A percentile compares a stretch with the other conserved stretches of the same genome.
Conservation (phyloP, 1,140 invertebrate species). For the Cardiocondyla obscurior region DNA sequence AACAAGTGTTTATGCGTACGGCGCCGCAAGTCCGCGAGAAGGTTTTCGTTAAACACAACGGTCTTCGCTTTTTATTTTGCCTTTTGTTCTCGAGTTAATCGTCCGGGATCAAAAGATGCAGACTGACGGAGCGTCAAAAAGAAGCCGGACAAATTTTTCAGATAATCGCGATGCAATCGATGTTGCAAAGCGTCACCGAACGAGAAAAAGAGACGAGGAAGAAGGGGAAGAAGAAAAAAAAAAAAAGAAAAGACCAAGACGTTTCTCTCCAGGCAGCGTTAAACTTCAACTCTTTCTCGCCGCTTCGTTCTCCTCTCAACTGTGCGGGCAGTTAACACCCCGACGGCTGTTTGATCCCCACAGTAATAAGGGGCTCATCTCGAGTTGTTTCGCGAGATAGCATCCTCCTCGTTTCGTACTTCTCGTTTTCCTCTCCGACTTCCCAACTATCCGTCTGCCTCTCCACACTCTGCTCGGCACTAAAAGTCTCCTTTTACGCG, state of each 20-base stretch:
- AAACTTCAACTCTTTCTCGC: constrained; percentile 31
- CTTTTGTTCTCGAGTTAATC: neutral
- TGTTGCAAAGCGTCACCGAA: neutral
- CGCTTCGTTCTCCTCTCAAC: constrained; percentile 15
- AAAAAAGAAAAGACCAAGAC: neutral
- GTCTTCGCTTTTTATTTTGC: neutral
- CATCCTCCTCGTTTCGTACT: constrained; percentile 18
- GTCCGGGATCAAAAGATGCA: neutral
- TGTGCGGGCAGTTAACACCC: constrained; percentile 70
- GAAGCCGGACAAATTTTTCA: no score
- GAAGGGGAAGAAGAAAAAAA: neutral
- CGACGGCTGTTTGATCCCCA: constrained; percentile 69
- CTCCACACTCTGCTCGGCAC: neutral
- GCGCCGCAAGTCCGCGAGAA: neutral
- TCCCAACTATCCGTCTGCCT: neutral
- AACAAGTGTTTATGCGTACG: constrained; percentile 5
- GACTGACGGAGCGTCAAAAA: no score
- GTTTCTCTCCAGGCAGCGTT: neutral
- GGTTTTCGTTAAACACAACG: neutral
- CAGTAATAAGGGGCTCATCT: constrained; percentile 58
- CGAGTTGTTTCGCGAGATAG: constrained; percentile 46
- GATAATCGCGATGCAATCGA: neutral
- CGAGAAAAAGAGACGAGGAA: neutral
- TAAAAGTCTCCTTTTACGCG: neutral
- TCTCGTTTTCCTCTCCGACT: constrained; percentile 21